Evolutionary conservation across 92 coral and sea anemone species (phyloP).

Genomic region (Actinernus sp.): DNA sequence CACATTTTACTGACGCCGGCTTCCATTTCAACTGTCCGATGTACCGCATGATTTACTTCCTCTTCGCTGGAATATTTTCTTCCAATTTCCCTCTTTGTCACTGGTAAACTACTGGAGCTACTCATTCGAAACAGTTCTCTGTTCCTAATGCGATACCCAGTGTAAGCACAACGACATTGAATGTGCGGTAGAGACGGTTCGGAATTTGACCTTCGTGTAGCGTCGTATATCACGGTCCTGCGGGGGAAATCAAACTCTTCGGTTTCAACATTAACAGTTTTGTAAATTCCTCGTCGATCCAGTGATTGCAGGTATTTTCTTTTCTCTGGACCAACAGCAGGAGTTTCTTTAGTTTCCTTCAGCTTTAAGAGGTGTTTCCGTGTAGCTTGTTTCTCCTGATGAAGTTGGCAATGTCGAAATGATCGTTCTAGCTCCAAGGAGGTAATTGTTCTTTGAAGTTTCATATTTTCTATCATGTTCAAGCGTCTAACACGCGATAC

Average conservation of each 20-base stretch:
- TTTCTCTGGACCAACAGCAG: constrained; percentile 43
- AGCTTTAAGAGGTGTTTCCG: constrained; percentile 53
- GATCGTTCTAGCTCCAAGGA: constrained; percentile 54
- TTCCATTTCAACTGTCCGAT: too few species aligned
- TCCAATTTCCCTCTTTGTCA: constrained; percentile 15
- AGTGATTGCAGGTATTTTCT: constrained; percentile 33
- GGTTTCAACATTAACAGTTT: neutral
- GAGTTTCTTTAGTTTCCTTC: constrained; percentile 37
- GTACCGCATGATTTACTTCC: neutral
- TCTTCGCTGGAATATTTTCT: neutral
- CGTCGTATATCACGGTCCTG: too few species aligned
- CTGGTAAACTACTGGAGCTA: constrained; percentile 19
- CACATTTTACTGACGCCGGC: too few species aligned
- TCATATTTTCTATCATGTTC: constrained; percentile 65
- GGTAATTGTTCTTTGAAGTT: constrained; percentile 52
- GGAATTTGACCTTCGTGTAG: constrained; percentile 20
- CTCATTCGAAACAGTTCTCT: constrained; percentile 6
- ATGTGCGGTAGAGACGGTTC: constrained; percentile 20
- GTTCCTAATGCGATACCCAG: constrained; percentile 18
- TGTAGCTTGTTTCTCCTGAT: constrained; percentile 44
- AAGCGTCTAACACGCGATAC: constrained; percentile 77
- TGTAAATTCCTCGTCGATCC: neutral
- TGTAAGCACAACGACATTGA: constrained; percentile 30
- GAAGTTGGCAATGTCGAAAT: constrained; percentile 48
- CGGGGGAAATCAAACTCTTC: neutral